Evolutionary conservation across 2,888 invertebrate species (phyloP), one percentile per base, ranked within the genome.

Genomic region (Micoletzkya japonica): DNA sequence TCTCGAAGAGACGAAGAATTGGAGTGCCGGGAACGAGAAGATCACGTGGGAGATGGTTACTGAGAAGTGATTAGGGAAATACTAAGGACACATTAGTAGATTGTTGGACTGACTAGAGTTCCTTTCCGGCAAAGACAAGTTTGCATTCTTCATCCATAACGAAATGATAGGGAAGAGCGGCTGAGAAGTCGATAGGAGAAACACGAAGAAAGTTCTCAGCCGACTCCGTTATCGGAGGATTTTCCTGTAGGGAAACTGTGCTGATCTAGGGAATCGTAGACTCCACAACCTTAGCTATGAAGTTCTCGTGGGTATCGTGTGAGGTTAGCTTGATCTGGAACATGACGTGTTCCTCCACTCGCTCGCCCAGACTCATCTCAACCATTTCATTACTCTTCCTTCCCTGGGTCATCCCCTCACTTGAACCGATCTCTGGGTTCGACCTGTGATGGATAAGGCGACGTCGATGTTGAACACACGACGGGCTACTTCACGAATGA

Each of bases 401-500:
- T 44, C 20, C 44, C 44, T 39, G 39, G 39, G 39, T 52, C 24
- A 52, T 52, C 10, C 52, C 24, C 24, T 52, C 24, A 95, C 94
- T 86, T 82, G 82, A 28, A 84, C 82, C 36, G 74, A 76, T 39
- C 91, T 91, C 86, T 93, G 93, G 60, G 87, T 87, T 2, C 92
- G 91, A 87, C 93, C 92, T 26, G 93, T 87, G 73, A 95, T 92
- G 83, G 92, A 90, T 77, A 96, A 92, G 83, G 93, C 92, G 26
- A 96, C 93, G 85, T 95, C 93, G 0, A 93, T 92, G 77, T 91
- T 91, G 86, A 95, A 96, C 30, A 96, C 90, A 85, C 93, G 92
- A 82, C 92, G 92, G 49, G 95, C 95, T 44, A 96, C 95, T 6
- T 95, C 94, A 92, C 94, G 94, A 2, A 97, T 94, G 79, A 95